A percentile compares a stretch with the other conserved stretches of the same genome.
Conservation (phyloP, 2,113 vertebrate species). For the Oostethus manadensis region DNA sequence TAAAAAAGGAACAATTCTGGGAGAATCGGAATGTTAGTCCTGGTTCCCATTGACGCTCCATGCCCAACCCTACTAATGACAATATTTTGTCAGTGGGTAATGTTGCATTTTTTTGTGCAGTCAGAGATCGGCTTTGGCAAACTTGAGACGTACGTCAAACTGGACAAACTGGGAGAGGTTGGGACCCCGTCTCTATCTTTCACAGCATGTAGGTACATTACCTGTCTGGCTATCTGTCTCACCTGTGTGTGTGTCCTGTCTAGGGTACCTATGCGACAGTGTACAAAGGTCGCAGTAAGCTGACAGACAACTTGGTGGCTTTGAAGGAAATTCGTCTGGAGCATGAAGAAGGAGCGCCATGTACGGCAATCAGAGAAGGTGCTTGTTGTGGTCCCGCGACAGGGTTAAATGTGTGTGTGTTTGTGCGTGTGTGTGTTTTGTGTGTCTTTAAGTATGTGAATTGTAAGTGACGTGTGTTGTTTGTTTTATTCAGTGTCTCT, state of each 20-base stretch:
- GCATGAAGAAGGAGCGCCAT: slow-evolving; percentile 77
- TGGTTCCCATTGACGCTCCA: too few species aligned
- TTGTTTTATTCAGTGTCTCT: slow-evolving; percentile 63
- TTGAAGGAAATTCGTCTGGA: slow-evolving; percentile 75
- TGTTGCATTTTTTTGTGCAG: slow-evolving; percentile 52
- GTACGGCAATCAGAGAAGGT: slow-evolving; percentile 78
- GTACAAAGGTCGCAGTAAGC: slow-evolving; percentile 75
- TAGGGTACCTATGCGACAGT: slow-evolving; percentile 78
- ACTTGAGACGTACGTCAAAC: slow-evolving; percentile 85
- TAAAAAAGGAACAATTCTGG: too few species aligned
- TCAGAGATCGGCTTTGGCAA: slow-evolving; percentile 90
- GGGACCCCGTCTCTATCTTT: neutral
- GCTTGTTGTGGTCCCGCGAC: neutral
- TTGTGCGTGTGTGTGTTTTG: neutral
- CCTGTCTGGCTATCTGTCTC: slow-evolving; percentile 10
- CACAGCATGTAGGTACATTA: neutral
- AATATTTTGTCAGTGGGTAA: too few species aligned
- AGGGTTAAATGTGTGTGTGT: neutral
- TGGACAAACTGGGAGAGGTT: slow-evolving; percentile 90
- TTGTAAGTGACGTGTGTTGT: neutral
- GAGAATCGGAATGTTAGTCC: too few species aligned
- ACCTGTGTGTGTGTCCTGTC: slow-evolving; percentile 11
- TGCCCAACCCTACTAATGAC: too few species aligned
- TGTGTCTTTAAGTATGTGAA: too few species aligned
- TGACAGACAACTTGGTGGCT: slow-evolving; percentile 76